Evolutionary conservation across 2,113 vertebrate species (phyloP), one percentile per base, ranked within the genome.

Genomic region (Calyptomena viridis): DNA sequence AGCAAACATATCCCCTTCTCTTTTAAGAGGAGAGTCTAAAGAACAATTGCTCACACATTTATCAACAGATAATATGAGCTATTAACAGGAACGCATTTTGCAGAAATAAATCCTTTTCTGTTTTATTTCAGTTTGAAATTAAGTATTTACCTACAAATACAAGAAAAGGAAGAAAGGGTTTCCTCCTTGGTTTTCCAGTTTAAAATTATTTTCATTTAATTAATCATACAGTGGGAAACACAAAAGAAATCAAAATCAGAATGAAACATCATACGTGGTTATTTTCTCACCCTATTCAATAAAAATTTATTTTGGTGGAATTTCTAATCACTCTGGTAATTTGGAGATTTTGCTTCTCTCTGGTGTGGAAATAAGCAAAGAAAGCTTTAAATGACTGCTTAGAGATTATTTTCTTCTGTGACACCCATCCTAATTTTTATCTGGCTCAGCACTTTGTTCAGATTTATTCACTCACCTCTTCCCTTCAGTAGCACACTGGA

Each of bases 181-280:
- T 87, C 33, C 2, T 81, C 25, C 53, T 50, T 18, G 6, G 6
- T 62, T 79, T 82, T 68, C 3, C 33, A 31, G 17, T 28, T 50
- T 14, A 66, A 88, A 69, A 73, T 60, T 28, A 19, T 40, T 84
- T 84, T 56, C 5, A 50, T 72, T 76, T 76, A 19, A 68, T 59
- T 42, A 69, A 44, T 53, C 28, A 62, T 52, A 64, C 11, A 35
- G 8, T 27, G 7, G 35, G 30, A 90, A 76, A 92, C 14, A 28
- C 7, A 74, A 56, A 81, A 84, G 9, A 56, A 92, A 73, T 15
- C 13, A 42, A 90, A 77, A 73, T 35, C 21, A 66, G 55, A 84
- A 69, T 33, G 10, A 77, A 90, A 37, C 44, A 58, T 37, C 44
- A 35, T 31, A 13, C 0, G 0, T 13, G 1, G 5, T 21, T 66